Evolutionary conservation across 2,797 vertebrate species (phyloP), one percentile per base, ranked within the genome.

Genomic region (Parauchenoglanis ngamensis): DNA sequence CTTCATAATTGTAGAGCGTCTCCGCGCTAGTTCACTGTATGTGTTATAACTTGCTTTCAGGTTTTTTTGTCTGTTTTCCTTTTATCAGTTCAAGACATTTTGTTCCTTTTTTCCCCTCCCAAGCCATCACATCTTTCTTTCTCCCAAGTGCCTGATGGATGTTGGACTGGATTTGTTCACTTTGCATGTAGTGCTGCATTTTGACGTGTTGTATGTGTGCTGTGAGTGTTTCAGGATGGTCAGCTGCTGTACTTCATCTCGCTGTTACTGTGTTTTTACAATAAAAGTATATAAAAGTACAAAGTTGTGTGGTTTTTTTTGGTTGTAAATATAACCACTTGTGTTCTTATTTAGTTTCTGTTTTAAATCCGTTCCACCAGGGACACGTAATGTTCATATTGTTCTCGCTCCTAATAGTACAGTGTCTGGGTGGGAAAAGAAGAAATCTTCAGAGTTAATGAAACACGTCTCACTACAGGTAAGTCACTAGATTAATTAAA

Each of bases 181-280:
- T 31, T 28, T n/a, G 15, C 17, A n/a, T 83, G 17, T 28, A 35
- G 25, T 81, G 84, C 87, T 91, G 88, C 88, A 88, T 76, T 46
- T 82, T 85, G 6, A 52, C 2, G 52, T 44, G 6, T 35, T 82
- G 35, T 63, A 49, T 25, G 46, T 54, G 73, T 57, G 21, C 44
- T 7, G 5, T 2, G 61, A 85, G 40, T 40, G 54, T 52, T 72
- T 31, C 70, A 35, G 25, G 56, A 75, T 54, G 65, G 59, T 76
- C 79, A 67, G 57, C 85, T 73, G 88, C 86, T 67, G 70, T 40
- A 67, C 86, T 78, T 82, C 49, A 86, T 90, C 80, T 88, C 92
- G 68, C 88, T 89, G 87, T 94, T 90, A 90, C 83, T 90, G 93
- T 89, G 93, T 90, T 91, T 90, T 90, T 89, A 88, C 88, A 87